phyloP scores from a whole-genome alignment of 1,140 invertebrate species.

The Tachypleus tridentatus region DNA sequence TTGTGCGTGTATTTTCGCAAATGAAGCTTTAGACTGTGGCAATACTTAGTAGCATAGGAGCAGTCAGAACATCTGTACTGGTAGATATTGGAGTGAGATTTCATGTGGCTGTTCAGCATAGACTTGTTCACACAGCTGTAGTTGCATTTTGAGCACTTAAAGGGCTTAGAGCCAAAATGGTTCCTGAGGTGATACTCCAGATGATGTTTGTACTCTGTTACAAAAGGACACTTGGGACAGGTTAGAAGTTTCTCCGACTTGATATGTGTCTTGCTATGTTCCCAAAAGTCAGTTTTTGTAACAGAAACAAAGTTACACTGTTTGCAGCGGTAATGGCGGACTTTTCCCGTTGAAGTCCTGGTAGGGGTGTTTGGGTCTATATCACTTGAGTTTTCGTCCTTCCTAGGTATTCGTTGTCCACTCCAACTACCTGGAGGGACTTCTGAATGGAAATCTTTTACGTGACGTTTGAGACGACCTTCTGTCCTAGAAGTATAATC shows the following conservation, averaged over 20 bases:
- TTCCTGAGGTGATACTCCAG: constrained; percentile 93
- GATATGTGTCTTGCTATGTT: constrained; percentile 73
- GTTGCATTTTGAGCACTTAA: constrained; percentile 81
- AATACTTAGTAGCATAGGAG: constrained; percentile 96
- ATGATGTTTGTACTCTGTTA: constrained; percentile 98
- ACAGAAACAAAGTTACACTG: constrained; percentile 71
- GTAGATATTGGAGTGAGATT: constrained; percentile 93
- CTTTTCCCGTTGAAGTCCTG: no score
- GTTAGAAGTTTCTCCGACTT: constrained; percentile 80
- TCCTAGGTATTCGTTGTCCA: constrained; percentile 21
- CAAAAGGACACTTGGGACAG: constrained; percentile 83
- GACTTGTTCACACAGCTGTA: constrained; percentile 98
- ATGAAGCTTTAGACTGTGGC: constrained; percentile 92
- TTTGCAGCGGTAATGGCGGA: constrained; percentile 49
- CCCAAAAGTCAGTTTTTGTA: constrained; percentile 87
- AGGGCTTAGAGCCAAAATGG: constrained; percentile 91
- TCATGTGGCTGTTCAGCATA: constrained; percentile 97
- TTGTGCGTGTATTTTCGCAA: constrained; percentile 80
- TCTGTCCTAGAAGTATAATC: constrained; percentile 46
- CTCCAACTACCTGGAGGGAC: constrained; percentile 23
- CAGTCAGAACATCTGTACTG: constrained; percentile 92
- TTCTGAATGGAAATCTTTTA: constrained; percentile 37
- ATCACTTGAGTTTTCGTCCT: neutral
- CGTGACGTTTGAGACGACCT: constrained; percentile 44
- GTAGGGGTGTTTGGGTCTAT: no score